Evolutionary conservation across 2,888 invertebrate species (phyloP), one percentile per base, ranked within the genome.

Genomic region (Trachelus tabidus): DNA sequence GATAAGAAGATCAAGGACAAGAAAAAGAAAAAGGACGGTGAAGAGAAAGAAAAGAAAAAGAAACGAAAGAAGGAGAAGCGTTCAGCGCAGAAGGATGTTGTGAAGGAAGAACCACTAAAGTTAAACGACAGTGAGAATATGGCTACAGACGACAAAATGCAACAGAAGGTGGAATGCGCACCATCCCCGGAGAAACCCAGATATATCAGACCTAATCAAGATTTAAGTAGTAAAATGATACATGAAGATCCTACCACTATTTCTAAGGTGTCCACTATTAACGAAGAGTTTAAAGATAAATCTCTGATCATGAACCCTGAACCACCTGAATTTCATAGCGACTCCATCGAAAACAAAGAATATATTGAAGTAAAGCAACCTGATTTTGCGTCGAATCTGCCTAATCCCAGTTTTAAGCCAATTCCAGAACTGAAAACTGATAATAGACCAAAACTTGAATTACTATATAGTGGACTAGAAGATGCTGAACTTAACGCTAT

Each of bases 41-140:
- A 93, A 77, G 93, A 94, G 33, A 93, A 93, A 82, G 93, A 93
- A 87, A 94, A 93, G 76, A 93, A 93, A 84, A 92, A 92, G 78
- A 91, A 91, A 83, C 91, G 89, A 85, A 89, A 86, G 85, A 90
- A 90, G 79, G 88, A 88, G 79, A 89, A 90, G 79, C 90, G 90
- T 68, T 90, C 82, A 81, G 90, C 83, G 78, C 90, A 88, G 82
- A 89, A 90, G 76, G 91, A 90, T 40, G 76, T 81, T 30, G 80
- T 77, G 4, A 83, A 85, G 81, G 82, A 82, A 56, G 83, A 85
- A 68, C 35, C 79, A 12, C 40, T 78, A 12, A 79, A 77, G 74
- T 40, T 73, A 12, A 73, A 74, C 35, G 82, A 82, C 11, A 23
- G 69, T n/a, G 79, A 82, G 30, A 79, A 73, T 31, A 4, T 73